These are phyloP conservation scores for Himalopsyche anomala DNA, from an alignment of 2,888 invertebrate genomes.

Conservation along the genomic window DNA sequence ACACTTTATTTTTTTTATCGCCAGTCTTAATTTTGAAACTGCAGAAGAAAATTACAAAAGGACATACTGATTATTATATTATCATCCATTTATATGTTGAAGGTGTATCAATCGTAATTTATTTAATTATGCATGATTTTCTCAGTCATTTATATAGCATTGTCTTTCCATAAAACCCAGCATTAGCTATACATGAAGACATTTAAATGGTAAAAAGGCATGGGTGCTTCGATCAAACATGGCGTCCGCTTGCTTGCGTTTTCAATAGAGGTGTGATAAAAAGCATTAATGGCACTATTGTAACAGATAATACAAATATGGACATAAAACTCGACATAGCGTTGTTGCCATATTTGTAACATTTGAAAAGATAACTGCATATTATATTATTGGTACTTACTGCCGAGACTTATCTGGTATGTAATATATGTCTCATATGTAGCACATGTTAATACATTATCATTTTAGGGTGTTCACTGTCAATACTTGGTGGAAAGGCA, in stretches of 20 bases:
- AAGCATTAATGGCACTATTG: conserved; percentile 13
- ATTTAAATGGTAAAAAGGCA: not conserved
- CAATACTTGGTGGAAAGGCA: no score
- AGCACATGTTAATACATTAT: no score
- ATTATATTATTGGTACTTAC: no score
- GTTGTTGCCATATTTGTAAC: not conserved
- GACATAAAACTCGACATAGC: not conserved
- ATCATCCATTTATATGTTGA: no score
- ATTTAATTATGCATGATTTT: not conserved
- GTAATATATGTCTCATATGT: no score
- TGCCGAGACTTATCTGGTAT: no score
- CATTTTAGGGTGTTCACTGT: no score
- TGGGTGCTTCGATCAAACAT: not conserved
- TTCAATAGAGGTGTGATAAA: conserved; percentile 24
- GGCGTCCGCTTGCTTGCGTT: not conserved
- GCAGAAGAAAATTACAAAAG: no score
- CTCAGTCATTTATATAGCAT: not conserved
- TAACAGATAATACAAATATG: conserved; percentile 2
- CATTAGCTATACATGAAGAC: not conserved
- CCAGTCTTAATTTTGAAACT: no score
- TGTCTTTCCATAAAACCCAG: not conserved
- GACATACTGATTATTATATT: no score
- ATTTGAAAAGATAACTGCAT: not conserved
- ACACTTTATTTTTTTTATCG: no score
- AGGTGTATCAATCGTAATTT: not conserved